These are phyloP conservation scores for Hypothenemus hampei DNA, from an alignment of 1,140 invertebrate genomes.

Conservation along the genomic window DNA sequence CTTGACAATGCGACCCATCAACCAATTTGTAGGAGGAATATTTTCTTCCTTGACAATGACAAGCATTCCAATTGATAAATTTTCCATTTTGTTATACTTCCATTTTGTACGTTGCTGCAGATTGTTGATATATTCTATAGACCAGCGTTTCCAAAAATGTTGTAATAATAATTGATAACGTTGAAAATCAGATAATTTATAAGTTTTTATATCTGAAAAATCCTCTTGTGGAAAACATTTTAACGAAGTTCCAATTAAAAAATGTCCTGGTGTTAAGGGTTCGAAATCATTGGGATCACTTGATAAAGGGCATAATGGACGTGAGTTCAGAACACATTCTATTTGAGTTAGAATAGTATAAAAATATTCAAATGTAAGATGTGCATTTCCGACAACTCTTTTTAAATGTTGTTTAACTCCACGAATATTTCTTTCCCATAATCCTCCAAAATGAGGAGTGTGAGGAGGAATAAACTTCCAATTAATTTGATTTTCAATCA, in stretches of 20 bases:
- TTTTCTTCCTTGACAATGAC: neutral
- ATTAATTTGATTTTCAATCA: neutral
- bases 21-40: neutral
- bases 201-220: no score
- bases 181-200: neutral
- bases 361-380: slow-evolving; percentile 7
- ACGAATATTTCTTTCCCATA: slow-evolving; percentile 41
- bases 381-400: slow-evolving; percentile 11
- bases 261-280: no score
- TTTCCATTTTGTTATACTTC: neutral
- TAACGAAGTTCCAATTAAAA: no score
- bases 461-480: slow-evolving; percentile 8
- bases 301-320: neutral
- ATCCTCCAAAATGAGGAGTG: slow-evolving; percentile 40
- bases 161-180: neutral
- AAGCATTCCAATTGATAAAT: neutral
- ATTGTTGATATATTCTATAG: neutral
- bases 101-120: neutral
- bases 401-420: slow-evolving; percentile 37
- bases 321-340: no score
- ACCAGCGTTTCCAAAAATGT: neutral
- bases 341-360: no score
- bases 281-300: neutral
- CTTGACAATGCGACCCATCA: neutral
- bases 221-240: no score